phyloP scores from a whole-genome alignment of 2,888 invertebrate species.

The Cataglyphis albicans region DNA sequence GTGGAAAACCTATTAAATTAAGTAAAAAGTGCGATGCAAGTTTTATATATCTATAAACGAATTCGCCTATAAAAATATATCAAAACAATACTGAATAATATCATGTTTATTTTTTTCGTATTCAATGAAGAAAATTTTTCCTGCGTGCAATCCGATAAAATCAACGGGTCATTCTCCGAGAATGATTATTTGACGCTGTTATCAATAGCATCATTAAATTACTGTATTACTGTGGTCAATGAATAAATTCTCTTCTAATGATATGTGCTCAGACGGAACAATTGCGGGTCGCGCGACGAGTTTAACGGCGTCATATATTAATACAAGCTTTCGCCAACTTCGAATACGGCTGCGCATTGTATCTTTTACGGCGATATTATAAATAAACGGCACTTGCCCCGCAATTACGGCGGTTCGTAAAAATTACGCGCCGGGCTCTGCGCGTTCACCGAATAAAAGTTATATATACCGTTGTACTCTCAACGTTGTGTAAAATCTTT shows the following conservation, averaged over 20 bases:
- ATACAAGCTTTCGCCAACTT: conserved; percentile 24
- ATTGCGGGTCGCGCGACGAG: conserved; percentile 45
- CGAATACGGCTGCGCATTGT: conserved; percentile 34
- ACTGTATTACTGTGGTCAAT: conserved; percentile 7
- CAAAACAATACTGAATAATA: not conserved
- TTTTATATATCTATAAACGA: not conserved
- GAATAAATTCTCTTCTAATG: conserved; percentile 44
- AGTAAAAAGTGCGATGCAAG: not conserved
- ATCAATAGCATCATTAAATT: conserved; percentile 33
- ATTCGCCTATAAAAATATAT: not conserved
- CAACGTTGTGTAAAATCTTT: conserved; percentile 8
- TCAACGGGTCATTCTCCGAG: conserved; percentile 2
- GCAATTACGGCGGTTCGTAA: conserved; percentile 47
- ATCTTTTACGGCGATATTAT: conserved; percentile 47
- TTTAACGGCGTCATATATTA: conserved; percentile 51
- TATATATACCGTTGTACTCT: not conserved
- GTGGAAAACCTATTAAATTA: not conserved
- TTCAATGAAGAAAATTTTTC: not conserved
- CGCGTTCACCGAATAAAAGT: conserved; percentile 19
- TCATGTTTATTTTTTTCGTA: not conserved
- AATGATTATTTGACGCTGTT: conserved; percentile 33
- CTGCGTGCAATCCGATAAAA: not conserved
- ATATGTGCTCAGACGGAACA: conserved; percentile 36
- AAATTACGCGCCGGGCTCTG: conserved; percentile 28
- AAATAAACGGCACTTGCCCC: conserved; percentile 51